Percentiles rank a stretch among this genome's conserved stretches.
These are phyloP conservation scores for Ophioninae sp. DNA, from an alignment of 2,888 invertebrate species.

Conservation along the genomic window DNA sequence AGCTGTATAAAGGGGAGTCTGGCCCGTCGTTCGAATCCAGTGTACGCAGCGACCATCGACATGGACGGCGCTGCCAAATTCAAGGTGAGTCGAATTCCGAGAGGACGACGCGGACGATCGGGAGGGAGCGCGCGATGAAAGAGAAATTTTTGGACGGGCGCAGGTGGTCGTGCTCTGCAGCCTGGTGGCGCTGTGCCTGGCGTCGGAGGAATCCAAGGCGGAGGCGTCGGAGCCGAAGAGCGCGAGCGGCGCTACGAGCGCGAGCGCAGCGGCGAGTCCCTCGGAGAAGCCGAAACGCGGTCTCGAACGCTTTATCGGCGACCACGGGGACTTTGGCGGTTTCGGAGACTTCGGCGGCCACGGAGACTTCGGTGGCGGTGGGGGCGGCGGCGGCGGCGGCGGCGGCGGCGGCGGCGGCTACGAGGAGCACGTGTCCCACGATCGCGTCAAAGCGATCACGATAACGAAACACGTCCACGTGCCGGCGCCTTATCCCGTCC, in stretches of 20 bases:
- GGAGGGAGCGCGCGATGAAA: not conserved
- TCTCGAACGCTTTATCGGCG: slow-evolving; percentile 60
- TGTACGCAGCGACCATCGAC: slow-evolving; percentile 78
- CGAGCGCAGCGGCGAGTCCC: too few relatives aligned
- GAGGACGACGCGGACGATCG: not conserved
- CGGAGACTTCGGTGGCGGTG: too few relatives aligned
- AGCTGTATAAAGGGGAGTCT: slow-evolving; percentile 79
- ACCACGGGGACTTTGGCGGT: slow-evolving; percentile 69
- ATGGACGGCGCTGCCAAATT: slow-evolving; percentile 79
- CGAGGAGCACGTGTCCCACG: slow-evolving; percentile 69
- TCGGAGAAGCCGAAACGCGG: too few relatives aligned
- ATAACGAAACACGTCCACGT: slow-evolving; percentile 78
- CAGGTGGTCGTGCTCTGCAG: slow-evolving; percentile 74
- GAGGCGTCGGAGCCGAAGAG: slow-evolving; percentile 57
- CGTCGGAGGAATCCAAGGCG: slow-evolving; percentile 67
- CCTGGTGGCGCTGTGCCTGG: slow-evolving; percentile 71
- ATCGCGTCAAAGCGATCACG: slow-evolving; percentile 74
- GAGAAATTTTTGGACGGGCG: not conserved
- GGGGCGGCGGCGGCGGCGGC: slow-evolving; percentile 58
- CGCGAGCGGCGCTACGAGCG: too few relatives aligned
- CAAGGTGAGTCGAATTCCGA: slow-evolving; percentile 75
- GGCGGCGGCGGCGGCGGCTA: slow-evolving; percentile 57
- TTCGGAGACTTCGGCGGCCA: too few relatives aligned
- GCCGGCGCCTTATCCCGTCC: slow-evolving; percentile 76
- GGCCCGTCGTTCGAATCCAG: slow-evolving; percentile 75